Evolutionary conservation across 2,888 invertebrate species (phyloP), one percentile per base, ranked within the genome.

Genomic region (Parnassius glacialis): DNA sequence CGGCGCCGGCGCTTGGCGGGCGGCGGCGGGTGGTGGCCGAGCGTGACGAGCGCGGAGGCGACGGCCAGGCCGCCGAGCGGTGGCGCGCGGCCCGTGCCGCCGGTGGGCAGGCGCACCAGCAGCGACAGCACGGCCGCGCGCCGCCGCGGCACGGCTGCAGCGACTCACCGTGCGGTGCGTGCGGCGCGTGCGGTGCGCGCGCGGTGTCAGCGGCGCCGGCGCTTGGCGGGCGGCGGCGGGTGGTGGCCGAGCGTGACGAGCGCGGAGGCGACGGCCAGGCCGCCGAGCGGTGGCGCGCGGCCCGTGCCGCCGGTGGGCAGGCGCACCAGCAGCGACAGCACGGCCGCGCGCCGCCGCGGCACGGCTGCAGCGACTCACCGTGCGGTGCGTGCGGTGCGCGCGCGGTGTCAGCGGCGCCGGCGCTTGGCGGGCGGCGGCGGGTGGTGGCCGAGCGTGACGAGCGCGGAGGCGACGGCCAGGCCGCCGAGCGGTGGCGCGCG

Each of bases 321-420:
- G 75, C 97, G 95, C 81, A 98, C 96, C 83, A 99, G 94, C 78
- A 99, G 94, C 68, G 98, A 98, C 71, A 99, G 93, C 78, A 99
- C 97, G 51, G 98, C 98, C 52, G 98, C 98, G 76, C 97, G 95
- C 97, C 97, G 57, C 97, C 97, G 75, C 93, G 93, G 79, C 98
- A 97, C 62, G 99, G 99, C 89, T 99, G 99, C 74, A 99, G 92
- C 51, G 99, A n/a, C n/a, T n/a, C n/a, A n/a, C n/a, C n/a, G n/a
- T n/a, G n/a, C n/a, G n/a, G n/a, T n/a, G n/a, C n/a, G 51, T 44
- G 11, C 25, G 44, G 11, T 20, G 45, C 10, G 59, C 0, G 52
- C 43, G 55, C 41, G 54, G 53, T 52, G 73, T 77, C 76, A 74
- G 77, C 75, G 77, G 50, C 70, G 74, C 3, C 75, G 65, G 0